Evolutionary conservation across 2,797 vertebrate species (phyloP), one percentile per base, ranked within the genome.

Genomic region (Muscicapa comitata): DNA sequence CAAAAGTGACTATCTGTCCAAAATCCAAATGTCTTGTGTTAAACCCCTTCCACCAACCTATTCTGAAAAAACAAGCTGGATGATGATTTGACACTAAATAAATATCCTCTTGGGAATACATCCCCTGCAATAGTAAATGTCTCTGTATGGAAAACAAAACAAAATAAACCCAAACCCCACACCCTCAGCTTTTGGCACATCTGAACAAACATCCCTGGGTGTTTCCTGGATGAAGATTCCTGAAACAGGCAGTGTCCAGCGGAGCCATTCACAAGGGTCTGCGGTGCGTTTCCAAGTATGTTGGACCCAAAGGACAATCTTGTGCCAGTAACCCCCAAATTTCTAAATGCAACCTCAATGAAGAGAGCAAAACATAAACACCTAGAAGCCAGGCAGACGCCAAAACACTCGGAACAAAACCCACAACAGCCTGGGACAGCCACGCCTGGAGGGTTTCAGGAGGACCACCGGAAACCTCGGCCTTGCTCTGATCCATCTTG

Each of bases 191-290:
- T 89, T 6, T 89, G 81, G 74, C 87, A 65, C 1, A 2, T 63
- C 31, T 75, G 40, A 81, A 81, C 62, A 83, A 90, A 80, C 61
- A 74, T 20, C 62, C 35, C 86, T 79, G 53, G 73, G 66, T 33
- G 20, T 24, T 53, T 93, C 73, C 82, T 28, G n/a, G 42, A 74
- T 1, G 7, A 85, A 48, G 53, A 63, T 42, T 94, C 71, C 89
- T 1, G 0, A 62, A 51, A 29, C 25, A 26, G 42, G 35, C 82
- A 86, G 53, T 0, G 0, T 51, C 74, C 86, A 71, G 61, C 3
- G 0, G 45, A 72, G 75, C n/a, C 35, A n/a, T 51, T 83, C 26
- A 11, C 2, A 35, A 25, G 0, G 2, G 10, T 5, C 58, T 50
- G 23, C 1, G 10, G 28, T 5, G 25, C 5, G 0, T 73, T 82